Conservation (phyloP, 2,888 invertebrate genomes). For the Iphiclides podalirius region DNA sequence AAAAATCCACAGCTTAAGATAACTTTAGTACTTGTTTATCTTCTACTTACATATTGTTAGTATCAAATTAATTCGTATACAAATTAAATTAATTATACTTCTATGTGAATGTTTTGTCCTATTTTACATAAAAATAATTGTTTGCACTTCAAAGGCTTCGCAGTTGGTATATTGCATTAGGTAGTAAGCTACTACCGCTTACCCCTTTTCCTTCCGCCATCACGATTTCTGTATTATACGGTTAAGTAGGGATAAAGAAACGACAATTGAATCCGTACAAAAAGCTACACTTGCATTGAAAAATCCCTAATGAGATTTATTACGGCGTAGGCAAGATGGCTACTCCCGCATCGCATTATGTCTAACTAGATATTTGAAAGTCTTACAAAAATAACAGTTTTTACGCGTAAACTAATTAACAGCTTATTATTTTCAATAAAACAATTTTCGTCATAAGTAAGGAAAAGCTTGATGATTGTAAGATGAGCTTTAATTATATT, state of each 20-base stretch:
- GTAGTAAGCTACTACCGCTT: constrained; percentile 29
- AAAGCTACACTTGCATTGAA: constrained; percentile 55
- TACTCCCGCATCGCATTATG: neutral
- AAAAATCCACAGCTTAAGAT: too few species aligned
- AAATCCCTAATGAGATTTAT: constrained; percentile 65
- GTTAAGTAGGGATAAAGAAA: constrained; percentile 49
- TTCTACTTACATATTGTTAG: too few species aligned
- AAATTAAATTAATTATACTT: too few species aligned
- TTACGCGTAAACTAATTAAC: too few species aligned
- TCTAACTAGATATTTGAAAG: too few species aligned
- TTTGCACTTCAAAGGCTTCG: constrained; percentile 32
- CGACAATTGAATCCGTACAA: constrained; percentile 68
- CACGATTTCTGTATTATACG: constrained; percentile 69
- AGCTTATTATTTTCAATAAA: too few species aligned
- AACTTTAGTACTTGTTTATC: too few species aligned
- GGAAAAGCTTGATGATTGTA: too few species aligned
- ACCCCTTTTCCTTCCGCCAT: constrained; percentile 59
- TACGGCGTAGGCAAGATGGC: constrained; percentile 21
- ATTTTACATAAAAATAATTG: neutral
- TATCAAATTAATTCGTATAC: too few species aligned
- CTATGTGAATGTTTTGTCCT: neutral
- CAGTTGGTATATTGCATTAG: constrained; percentile 24
- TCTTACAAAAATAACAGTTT: too few species aligned
- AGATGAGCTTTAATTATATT: too few species aligned
- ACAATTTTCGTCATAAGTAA: too few species aligned